A percentile compares a stretch with the other conserved stretches of the same genome.
Evolutionary conservation across 2,888 invertebrate species (phyloP).

Genomic region (Stenodema calcarata): DNA sequence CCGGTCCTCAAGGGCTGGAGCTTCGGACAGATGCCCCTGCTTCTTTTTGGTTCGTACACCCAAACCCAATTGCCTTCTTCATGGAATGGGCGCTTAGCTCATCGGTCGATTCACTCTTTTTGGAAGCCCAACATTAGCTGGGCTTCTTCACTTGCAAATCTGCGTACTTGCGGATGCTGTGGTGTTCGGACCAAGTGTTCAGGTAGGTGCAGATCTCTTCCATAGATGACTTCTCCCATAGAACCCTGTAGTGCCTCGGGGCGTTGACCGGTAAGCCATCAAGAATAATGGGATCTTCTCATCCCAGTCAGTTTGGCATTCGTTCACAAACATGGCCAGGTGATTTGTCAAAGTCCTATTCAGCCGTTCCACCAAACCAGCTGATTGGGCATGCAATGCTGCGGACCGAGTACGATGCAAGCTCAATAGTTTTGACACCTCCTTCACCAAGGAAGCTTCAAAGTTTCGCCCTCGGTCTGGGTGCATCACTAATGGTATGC

Average conservation of each 20-base stretch:
- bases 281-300: neutral
- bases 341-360: neutral
- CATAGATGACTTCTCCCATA: neutral
- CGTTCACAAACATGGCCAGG: neutral
- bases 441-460: neutral
- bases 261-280: neutral
- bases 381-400: neutral
- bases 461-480: slow-evolving; percentile 4
- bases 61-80: neutral
- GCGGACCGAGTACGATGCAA: neutral
- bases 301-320: slow-evolving; percentile 10
- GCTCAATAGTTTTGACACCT: neutral
- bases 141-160: neutral
- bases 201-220: neutral
- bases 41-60: neutral
- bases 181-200: neutral
- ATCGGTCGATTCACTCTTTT: neutral
- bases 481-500: neutral
- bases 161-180: neutral
- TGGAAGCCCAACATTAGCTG: neutral
- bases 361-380: neutral
- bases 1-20: neutral
- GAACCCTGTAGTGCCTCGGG: neutral
- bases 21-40: neutral
- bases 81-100: neutral